Evolutionary conservation across 2,113 vertebrate species (phyloP), one percentile per base, ranked within the genome.

Genomic region (Promerops cafer): DNA sequence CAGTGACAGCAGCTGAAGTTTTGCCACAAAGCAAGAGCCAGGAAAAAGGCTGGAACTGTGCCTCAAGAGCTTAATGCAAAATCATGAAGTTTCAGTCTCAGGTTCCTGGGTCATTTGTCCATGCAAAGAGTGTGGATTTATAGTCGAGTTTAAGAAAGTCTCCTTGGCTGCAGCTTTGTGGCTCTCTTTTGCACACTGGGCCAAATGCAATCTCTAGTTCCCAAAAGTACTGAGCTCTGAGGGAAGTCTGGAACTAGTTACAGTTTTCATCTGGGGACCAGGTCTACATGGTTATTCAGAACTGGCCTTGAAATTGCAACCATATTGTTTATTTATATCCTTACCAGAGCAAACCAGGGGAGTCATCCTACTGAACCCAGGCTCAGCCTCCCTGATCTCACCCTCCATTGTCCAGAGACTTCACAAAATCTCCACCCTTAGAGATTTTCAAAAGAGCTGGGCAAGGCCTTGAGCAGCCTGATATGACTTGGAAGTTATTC

Each of bases 31-130:
- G 83, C 72, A 66, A 87, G 60, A 79, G 91, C 95, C 96, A 97
- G 89, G 83, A 95, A 95, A 96, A 90, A 70, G 35, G 33, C 69
- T 97, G 94, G 94, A 95, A 83, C 71, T 17, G 64, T 86, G 94
- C 88, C 93, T 81, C 87, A 63, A 54, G 68, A 92, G 72, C 80
- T 94, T 94, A 93, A 78, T 78, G 83, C 61, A 92, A 93, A 94
- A 95, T 93, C 76, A 95, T 40, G 70, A 87, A 94, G 56, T 78
- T 94, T 83, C 93, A 96, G 12, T 42, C 86, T 94, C 72, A 74
- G 60, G 82, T 95, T 96, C 95, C 95, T 90, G 84, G 87, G 90
- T 92, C 90, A 78, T 94, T 94, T 88, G 87, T 96, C 85, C 75
- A 1, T 90, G 75, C 75, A 93, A 95, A 96, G 17, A 92, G 40